Base-by-base conservation (phyloP, 2,113 vertebrate genomes). In the Aspiorhynchus laticeps region DNA sequence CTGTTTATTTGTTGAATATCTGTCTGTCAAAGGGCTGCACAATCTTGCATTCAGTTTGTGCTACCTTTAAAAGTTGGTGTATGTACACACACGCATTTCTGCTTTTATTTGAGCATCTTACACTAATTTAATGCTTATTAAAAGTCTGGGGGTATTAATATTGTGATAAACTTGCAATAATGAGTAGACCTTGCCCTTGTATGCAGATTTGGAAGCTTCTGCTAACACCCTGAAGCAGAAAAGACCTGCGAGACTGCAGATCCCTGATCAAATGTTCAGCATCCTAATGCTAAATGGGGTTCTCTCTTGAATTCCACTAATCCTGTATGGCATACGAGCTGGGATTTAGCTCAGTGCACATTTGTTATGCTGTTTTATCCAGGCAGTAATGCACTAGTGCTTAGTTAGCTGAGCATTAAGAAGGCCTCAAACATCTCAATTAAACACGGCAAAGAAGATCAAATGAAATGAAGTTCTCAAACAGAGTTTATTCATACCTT, bases 401-500 rank as follows among this genome's bases (percentile, higher is more conserved):
- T 61, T 80, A 38, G 56, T 80, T 43, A 80, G 78, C 36, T 11
- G 36, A 28, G 56, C 7, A 17, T 63, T 81, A 15, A 38, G n/a
- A 19, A 43, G 14, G 7, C 59, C 26, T 81, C 59, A 65, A 65
- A 31, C 59, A 17, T 10, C 15, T 81, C 80, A 43, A 28, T 81
- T 81, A 65, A 43, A 43, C 38, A 8, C 65, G 7, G 36, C n/a
- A 33, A 33, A 33, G 51, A 10, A 21, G 77, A 78, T 46, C 26
- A 28, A 76, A 76, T 26, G 11, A 48, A 76, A 46, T 26, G 11
- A 53, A 80, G 12, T 38, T 15, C 41, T 48, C 26, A 38, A 41
- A 56, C 5, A 38, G n/a, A 61, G 17, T 59, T 61, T 59, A 36
- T 80, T 41, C 91, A 90, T 95, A 98, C 98, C 97, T 99, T 99